phyloP scores from a whole-genome alignment of 2,888 invertebrate species.

The Spodoptera exigua region DNA sequence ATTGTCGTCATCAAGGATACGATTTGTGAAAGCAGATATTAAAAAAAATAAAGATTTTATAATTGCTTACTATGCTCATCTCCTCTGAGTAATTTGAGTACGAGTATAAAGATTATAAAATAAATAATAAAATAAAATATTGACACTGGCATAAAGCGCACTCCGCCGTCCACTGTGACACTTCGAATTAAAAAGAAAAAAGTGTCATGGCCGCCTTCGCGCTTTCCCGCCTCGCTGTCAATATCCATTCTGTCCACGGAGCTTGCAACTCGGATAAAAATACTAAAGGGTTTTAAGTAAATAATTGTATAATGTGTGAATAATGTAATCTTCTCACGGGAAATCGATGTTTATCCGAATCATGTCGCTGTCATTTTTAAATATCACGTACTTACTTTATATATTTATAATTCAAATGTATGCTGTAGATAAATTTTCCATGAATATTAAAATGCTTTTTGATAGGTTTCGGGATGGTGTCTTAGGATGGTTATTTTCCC shows the following conservation, averaged over 20 bases:
- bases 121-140: conserved; percentile 56
- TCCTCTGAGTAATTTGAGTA: conserved; percentile 55
- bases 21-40: conserved; percentile 51
- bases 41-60: conserved; percentile 56
- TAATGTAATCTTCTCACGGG: conserved; percentile 62
- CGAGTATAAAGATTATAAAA: conserved; percentile 44
- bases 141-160: conserved; percentile 69
- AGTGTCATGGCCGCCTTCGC: conserved; percentile 73
- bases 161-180: conserved; percentile 65
- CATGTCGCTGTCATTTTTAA: conserved; percentile 54
- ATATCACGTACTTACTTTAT: too few species aligned
- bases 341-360: conserved; percentile 51
- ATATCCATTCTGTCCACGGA: conserved; percentile 69
- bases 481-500: conserved; percentile 62
- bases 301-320: conserved; percentile 65
- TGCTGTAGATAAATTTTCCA: conserved; percentile 42
- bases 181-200: conserved; percentile 75
- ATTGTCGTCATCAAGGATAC: conserved; percentile 45
- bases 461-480: conserved; percentile 44
- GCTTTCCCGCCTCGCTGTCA: conserved; percentile 77
- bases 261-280: conserved; percentile 67
- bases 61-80: conserved; percentile 53
- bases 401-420: conserved; percentile 51
- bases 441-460: conserved; percentile 56
- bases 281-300: conserved; percentile 65